A percentile compares a stretch with the other conserved stretches of the same genome.
phyloP scores from a whole-genome alignment of 2,113 vertebrate genomes.

The Mungos mungo region DNA sequence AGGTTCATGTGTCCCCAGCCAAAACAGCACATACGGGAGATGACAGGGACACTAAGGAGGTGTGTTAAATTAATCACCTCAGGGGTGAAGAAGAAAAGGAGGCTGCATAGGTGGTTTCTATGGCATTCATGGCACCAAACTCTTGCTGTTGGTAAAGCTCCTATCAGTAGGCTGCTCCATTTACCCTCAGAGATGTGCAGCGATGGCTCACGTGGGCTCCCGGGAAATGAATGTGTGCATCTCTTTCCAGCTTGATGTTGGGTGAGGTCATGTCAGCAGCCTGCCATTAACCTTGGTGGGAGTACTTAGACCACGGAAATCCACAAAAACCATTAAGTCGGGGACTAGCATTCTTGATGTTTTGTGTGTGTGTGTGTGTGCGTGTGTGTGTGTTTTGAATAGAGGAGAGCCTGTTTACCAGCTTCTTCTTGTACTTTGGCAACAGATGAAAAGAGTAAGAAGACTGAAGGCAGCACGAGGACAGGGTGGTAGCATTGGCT shows the following conservation, averaged over 20 bases:
- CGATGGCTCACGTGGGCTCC: neutral
- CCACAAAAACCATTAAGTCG: rapidly evolving
- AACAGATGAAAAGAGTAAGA: neutral
- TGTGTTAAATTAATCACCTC: neutral
- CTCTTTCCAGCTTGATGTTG: neutral
- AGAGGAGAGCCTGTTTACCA: rapidly evolving
- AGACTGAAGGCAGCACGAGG: rapidly evolving
- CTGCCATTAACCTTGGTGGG: rapidly evolving
- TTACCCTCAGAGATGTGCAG: rapidly evolving
- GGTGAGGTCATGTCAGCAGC: rapidly evolving
- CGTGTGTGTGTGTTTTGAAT: neutral
- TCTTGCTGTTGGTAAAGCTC: neutral
- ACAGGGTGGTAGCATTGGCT: rapidly evolving
- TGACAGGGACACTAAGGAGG: neutral
- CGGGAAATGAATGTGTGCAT: rapidly evolving
- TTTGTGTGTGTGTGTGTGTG: neutral
- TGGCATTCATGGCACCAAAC: neutral
- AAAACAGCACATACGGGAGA: neutral
- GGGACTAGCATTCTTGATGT: neutral
- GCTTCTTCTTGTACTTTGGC: neutral
- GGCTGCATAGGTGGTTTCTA: neutral
- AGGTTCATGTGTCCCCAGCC: neutral
- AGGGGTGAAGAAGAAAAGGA: neutral
- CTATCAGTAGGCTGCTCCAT: rapidly evolving
- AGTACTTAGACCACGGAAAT: neutral